A percentile compares a stretch with the other conserved stretches of the same genome.
These are phyloP conservation scores for Rhincodon typus DNA, from an alignment of 2,797 vertebrate species.

Conservation along the genomic window DNA sequence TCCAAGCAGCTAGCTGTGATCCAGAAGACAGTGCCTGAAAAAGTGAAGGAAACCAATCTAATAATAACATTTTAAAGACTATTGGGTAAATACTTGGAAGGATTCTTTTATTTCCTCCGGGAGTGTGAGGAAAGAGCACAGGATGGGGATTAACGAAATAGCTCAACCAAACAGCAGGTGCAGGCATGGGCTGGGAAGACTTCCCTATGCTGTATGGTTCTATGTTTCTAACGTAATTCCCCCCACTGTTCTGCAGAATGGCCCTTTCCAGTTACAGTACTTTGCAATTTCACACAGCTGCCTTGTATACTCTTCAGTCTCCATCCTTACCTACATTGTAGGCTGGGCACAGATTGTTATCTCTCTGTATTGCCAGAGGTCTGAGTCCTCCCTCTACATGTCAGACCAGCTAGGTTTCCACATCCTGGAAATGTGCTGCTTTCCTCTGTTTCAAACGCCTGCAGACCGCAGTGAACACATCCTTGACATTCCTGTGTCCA, in stretches of 20 bases:
- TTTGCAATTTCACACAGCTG: not conserved
- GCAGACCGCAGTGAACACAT: slow-evolving; percentile 40
- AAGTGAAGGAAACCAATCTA: not conserved
- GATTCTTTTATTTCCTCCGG: not conserved
- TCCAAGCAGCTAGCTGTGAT: not conserved
- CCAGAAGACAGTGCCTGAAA: not conserved
- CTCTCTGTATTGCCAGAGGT: not conserved
- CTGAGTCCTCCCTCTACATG: not conserved
- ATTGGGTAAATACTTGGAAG: not conserved
- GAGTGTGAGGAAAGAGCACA: not conserved
- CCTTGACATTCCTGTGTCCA: slow-evolving; percentile 41
- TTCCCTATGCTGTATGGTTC: not conserved
- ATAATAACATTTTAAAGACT: not conserved
- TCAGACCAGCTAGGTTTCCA: not conserved
- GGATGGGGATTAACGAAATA: too few species aligned
- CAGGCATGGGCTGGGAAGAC: not conserved
- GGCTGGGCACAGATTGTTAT: not conserved
- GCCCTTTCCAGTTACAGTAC: not conserved
- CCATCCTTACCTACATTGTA: not conserved
- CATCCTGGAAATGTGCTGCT: not conserved
- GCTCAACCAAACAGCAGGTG: not conserved
- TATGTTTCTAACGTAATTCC: not conserved
- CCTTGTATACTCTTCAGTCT: not conserved
- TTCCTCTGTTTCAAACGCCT: slow-evolving; percentile 10
- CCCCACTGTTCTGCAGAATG: not conserved